These are phyloP conservation scores for Iphiclides podalirius DNA, from an alignment of 2,888 invertebrate species.

Conservation along the genomic window DNA sequence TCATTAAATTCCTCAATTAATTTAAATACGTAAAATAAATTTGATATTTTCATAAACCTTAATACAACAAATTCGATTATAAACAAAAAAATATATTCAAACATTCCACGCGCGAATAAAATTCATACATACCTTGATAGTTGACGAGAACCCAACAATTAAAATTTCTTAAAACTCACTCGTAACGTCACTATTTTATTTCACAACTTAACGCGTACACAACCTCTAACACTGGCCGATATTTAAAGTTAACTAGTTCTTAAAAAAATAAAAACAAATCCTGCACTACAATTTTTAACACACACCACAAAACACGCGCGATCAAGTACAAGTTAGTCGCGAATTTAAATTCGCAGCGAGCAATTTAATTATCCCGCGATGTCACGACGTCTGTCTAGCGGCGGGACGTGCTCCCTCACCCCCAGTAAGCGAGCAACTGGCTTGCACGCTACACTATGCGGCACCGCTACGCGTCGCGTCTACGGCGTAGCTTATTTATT, in stretches of 20 bases:
- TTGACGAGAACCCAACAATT: not conserved
- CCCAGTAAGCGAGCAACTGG: slow-evolving; percentile 20
- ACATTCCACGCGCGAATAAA: too few species aligned
- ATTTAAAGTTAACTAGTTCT: not conserved
- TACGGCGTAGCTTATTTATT: slow-evolving; percentile 15
- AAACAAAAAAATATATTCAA: too few species aligned
- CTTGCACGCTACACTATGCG: slow-evolving; percentile 10
- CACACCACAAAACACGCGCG: slow-evolving; percentile 6
- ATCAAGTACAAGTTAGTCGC: slow-evolving; percentile 13
- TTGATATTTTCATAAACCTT: too few species aligned
- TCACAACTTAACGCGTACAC: not conserved
- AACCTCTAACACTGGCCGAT: not conserved
- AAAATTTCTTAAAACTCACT: not conserved
- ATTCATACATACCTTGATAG: not conserved
- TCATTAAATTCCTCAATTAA: too few species aligned
- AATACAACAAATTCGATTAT: too few species aligned
- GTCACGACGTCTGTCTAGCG: not conserved
- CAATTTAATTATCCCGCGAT: slow-evolving; percentile 25
- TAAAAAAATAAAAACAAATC: not conserved
- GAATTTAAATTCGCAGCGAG: slow-evolving; percentile 2
- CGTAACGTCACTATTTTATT: not conserved
- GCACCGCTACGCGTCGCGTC: slow-evolving; percentile 7
- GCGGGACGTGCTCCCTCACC: slow-evolving; percentile 15
- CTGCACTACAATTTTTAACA: not conserved
- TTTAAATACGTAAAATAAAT: too few species aligned